Conservation (phyloP, 2,888 invertebrate species). For the Heliconius cydno region DNA sequence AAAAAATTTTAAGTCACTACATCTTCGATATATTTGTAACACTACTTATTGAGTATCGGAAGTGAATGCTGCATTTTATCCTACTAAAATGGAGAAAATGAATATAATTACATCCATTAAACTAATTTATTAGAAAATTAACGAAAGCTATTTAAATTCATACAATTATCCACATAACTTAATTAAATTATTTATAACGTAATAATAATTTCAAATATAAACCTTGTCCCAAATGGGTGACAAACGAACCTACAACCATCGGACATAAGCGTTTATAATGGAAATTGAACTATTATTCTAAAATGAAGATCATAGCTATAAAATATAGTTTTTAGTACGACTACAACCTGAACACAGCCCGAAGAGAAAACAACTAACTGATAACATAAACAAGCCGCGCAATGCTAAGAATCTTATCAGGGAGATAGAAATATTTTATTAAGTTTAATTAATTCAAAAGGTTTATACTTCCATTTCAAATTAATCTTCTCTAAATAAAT, state of each 20-base stretch:
- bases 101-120: no score
- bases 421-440: slow-evolving; percentile 31
- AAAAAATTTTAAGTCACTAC: no score
- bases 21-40: no score
- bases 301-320: background rate
- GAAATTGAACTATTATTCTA: background rate
- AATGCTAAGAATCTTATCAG: slow-evolving; percentile 27
- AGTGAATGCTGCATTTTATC: no score
- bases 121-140: no score
- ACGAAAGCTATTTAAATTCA: no score
- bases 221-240: background rate
- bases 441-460: slow-evolving; percentile 16
- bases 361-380: slow-evolving; percentile 26
- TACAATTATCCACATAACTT: no score
- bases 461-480: slow-evolving; percentile 2
- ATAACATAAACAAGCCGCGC: slow-evolving; percentile 37
- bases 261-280: background rate
- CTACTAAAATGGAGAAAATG: no score
- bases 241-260: background rate
- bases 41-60: no score
- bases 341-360: background rate
- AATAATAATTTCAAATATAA: background rate
- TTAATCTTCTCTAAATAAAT: background rate
- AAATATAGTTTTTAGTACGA: background rate
- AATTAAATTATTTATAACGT: background rate